Evolutionary conservation across 2,797 vertebrate genomes (phyloP).

Genomic region (Lacerta bilineata): DNA sequence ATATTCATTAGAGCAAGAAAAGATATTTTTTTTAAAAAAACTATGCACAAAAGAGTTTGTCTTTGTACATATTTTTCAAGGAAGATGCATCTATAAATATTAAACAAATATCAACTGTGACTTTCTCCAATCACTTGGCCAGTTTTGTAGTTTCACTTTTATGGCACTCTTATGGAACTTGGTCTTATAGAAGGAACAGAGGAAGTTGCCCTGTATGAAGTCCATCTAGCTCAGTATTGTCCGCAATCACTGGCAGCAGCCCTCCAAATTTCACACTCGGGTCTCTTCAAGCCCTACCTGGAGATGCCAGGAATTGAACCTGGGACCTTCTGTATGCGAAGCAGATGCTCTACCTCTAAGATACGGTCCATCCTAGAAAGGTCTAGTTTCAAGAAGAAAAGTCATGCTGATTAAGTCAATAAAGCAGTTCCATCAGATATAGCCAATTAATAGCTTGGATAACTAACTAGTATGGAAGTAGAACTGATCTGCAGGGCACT

Average conservation of each 20-base stretch:
- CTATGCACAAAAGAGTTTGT: not conserved
- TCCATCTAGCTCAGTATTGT: no score
- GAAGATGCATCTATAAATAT: fast-evolving
- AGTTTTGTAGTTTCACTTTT: not conserved
- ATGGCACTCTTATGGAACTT: not conserved
- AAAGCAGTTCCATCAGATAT: not conserved
- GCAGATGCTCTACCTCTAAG: not conserved
- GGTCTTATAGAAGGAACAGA: not conserved
- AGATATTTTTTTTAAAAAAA: not conserved
- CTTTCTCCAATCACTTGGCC: not conserved
- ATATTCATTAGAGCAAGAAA: slow-evolving; percentile 21
- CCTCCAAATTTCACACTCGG: no score
- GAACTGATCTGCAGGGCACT: not conserved
- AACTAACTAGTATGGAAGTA: not conserved
- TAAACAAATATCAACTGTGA: not conserved
- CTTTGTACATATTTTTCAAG: not conserved
- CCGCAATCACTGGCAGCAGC: no score
- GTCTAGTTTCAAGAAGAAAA: not conserved
- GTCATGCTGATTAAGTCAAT: not conserved
- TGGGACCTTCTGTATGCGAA: no score
- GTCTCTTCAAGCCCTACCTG: no score
- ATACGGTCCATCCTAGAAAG: not conserved
- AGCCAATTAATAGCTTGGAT: not conserved
- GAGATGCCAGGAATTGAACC: no score
- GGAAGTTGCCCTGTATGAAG: no score